A percentile compares a stretch with the other conserved stretches of the same genome.
Conservation (phyloP, 2,888 invertebrate species). For the Abrostola triplasia region DNA sequence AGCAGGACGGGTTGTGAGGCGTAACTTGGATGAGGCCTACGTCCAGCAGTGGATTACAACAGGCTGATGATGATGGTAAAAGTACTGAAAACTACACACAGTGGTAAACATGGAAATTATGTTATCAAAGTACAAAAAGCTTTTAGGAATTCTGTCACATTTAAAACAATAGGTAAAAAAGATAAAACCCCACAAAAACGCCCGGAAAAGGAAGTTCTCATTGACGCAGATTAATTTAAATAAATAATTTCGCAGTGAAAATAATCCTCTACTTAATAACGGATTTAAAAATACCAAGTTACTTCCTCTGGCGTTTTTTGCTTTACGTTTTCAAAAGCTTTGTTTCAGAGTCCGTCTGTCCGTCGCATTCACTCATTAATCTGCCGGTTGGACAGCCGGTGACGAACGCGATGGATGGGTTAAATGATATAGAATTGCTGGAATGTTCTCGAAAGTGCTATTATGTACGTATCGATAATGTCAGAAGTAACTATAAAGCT, state of each 20-base stretch:
- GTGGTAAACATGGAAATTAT: too few species aligned
- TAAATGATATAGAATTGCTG: constrained; percentile 33
- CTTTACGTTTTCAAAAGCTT: constrained; percentile 48
- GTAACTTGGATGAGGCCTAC: too few species aligned
- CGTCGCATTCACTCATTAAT: constrained; percentile 53
- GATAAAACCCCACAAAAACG: neutral
- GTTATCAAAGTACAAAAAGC: too few species aligned
- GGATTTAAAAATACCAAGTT: constrained; percentile 29
- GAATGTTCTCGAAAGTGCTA: constrained; percentile 10
- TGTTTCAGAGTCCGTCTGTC: constrained; percentile 58
- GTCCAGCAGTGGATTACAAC: too few species aligned
- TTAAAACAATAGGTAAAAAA: neutral
- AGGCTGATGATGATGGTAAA: too few species aligned
- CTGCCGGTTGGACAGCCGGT: constrained; percentile 52
- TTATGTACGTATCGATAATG: neutral
- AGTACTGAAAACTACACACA: too few species aligned
- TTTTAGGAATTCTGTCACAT: neutral
- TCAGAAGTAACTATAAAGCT: neutral
- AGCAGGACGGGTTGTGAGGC: too few species aligned
- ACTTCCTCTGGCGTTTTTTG: constrained; percentile 33
- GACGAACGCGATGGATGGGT: constrained; percentile 51
- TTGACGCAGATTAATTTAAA: constrained; percentile 3
- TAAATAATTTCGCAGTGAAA: constrained; percentile 15
- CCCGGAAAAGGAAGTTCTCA: neutral
- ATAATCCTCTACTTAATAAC: constrained; percentile 32